Conservation (phyloP, 2,113 vertebrate genomes). For the Chaenogobius annularis region DNA sequence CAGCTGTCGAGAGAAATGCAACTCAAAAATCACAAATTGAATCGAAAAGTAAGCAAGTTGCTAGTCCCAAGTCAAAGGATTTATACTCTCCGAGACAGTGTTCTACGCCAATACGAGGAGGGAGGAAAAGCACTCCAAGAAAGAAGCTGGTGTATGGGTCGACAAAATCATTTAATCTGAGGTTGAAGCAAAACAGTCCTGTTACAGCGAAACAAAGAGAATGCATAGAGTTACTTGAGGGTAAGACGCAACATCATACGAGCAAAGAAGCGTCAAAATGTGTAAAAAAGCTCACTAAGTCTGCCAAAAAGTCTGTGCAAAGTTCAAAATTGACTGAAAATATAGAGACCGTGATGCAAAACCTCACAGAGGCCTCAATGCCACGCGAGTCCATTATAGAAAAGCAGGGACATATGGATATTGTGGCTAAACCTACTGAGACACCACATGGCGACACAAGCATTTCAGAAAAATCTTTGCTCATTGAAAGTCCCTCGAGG, state of each 20-base stretch:
- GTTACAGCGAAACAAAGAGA: conserved; percentile 71
- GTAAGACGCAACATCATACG: conserved; percentile 18
- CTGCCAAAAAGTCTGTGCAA: conserved; percentile 43
- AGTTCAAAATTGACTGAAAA: conserved; percentile 63
- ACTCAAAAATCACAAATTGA: neutral
- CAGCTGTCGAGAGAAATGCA: conserved; percentile 7
- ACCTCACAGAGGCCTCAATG: conserved; percentile 7
- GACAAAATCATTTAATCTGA: conserved; percentile 85
- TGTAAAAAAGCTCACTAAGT: neutral
- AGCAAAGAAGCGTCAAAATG: conserved; percentile 23
- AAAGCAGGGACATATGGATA: conserved; percentile 12
- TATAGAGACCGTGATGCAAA: conserved; percentile 63
- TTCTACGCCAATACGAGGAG: conserved; percentile 20
- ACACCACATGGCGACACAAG: neutral
- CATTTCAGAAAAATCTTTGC: conserved; percentile 9
- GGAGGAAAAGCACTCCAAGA: conserved; percentile 37
- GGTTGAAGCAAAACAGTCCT: conserved; percentile 78
- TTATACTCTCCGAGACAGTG: conserved; percentile 21
- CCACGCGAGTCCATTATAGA: conserved; percentile 9
- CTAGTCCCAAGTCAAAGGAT: conserved; percentile 27
- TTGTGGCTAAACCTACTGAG: neutral
- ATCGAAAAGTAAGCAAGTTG: conserved; percentile 17
- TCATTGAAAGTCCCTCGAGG: conserved; percentile 26
- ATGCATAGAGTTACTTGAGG: conserved; percentile 60
- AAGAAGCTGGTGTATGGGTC: conserved; percentile 82